Conservation (phyloP, 2,113 vertebrate species). For the Orientallactaga bullata region DNA sequence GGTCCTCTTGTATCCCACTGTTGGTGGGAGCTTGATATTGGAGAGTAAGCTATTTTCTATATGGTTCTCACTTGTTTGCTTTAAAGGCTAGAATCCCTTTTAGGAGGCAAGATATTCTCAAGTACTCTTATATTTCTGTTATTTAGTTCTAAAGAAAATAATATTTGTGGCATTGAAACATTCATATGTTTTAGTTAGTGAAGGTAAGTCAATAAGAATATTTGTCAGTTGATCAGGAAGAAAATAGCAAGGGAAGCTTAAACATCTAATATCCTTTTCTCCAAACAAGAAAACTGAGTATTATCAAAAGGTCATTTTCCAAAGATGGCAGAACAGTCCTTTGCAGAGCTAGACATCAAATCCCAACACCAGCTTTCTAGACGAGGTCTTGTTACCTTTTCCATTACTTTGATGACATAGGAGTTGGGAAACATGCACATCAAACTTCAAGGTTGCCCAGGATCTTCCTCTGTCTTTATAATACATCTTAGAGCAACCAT, state of each 20-base stretch:
- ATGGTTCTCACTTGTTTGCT: no score
- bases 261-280: background rate
- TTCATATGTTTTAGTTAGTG: background rate
- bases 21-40: no score
- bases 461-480: background rate
- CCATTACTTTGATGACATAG: background rate
- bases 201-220: background rate
- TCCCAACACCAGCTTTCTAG: background rate
- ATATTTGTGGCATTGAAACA: background rate
- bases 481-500: background rate
- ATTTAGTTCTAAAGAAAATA: background rate
- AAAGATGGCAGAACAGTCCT: background rate
- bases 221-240: background rate
- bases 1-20: no score
- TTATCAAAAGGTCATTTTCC: background rate
- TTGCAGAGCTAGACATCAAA: background rate
- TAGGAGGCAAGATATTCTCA: background rate
- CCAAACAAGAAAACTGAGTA: background rate
- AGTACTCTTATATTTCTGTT: background rate
- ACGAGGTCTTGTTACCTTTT: background rate
- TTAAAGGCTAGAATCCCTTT: background rate
- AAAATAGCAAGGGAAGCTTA: conserved; percentile 6
- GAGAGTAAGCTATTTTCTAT: no score
- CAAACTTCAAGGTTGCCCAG: background rate
- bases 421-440: background rate